Evolutionary conservation across 2,113 vertebrate genomes (phyloP).

Genomic region (Crotalus helleri): DNA sequence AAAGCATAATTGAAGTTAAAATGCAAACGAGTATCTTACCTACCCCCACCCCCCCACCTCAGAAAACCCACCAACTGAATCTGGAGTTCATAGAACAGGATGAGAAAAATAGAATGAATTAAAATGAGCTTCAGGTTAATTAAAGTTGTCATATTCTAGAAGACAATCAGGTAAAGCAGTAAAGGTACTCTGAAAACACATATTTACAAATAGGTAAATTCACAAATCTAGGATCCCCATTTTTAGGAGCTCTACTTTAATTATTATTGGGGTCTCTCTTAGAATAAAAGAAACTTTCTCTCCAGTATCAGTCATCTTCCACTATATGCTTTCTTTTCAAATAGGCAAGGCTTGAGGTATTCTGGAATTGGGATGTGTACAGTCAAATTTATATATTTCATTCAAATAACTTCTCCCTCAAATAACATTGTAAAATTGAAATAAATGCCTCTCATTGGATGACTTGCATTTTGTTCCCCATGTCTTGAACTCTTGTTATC

Average conservation of each 20-base stretch:
- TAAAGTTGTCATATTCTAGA: background rate
- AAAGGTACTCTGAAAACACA: background rate
- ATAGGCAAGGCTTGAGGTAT: background rate
- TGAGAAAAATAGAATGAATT: background rate
- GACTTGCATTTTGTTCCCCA: background rate
- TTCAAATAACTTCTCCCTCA: background rate
- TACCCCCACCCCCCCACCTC: background rate
- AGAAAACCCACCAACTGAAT: background rate
- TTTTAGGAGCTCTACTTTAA: background rate
- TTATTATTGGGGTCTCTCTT: background rate
- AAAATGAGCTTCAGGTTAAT: background rate
- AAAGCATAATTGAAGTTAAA: background rate
- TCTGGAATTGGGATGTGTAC: background rate
- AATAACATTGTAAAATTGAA: background rate
- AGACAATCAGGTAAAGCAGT: background rate
- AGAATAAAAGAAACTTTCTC: background rate
- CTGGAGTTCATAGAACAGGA: background rate
- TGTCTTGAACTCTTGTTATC: background rate
- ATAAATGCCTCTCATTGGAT: background rate
- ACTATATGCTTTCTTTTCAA: background rate
- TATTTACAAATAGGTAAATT: too few species aligned
- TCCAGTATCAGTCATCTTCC: background rate
- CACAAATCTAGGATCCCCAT: background rate
- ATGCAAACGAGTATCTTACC: background rate
- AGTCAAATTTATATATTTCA: background rate